These are phyloP conservation scores for Flexamia atlantica DNA, from an alignment of 2,888 invertebrate species.

Conservation along the genomic window DNA sequence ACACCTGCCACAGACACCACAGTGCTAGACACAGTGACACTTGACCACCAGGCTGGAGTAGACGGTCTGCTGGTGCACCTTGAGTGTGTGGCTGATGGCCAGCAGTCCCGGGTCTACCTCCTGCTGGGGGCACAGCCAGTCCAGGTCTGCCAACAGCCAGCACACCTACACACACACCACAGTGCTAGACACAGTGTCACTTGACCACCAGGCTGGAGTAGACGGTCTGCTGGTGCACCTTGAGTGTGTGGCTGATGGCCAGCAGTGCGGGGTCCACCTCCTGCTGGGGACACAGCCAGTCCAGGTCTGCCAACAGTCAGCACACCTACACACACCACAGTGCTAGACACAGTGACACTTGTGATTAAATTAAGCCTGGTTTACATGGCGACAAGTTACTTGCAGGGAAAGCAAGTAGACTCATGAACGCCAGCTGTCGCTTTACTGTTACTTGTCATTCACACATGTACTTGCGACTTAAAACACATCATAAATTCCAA, in stretches of 20 bases:
- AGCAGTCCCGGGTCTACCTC: constrained; percentile 62
- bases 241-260: constrained; percentile 72
- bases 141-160: constrained; percentile 64
- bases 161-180: too few species aligned
- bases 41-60: constrained; percentile 27
- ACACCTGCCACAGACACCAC: constrained; percentile 58
- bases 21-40: too few species aligned
- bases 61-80: constrained; percentile 73
- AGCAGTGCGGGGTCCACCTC: constrained; percentile 62
- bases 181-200: too few species aligned
- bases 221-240: constrained; percentile 73
- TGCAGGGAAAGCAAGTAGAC: too few species aligned
- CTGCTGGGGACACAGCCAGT: constrained; percentile 64
- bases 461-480: too few species aligned
- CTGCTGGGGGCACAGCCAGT: constrained; percentile 64
- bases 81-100: constrained; percentile 72
- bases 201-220: constrained; percentile 33
- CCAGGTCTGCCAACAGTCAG: constrained; percentile 64
- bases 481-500: too few species aligned
- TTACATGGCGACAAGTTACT: too few species aligned
- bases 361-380: too few species aligned
- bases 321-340: too few species aligned
- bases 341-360: too few species aligned
- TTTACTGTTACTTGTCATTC: too few species aligned
- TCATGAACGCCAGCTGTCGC: too few species aligned